Evolutionary conservation across 2,797 vertebrate genomes (phyloP), one percentile per base, ranked within the genome.

Genomic region (Clamator glandarius): DNA sequence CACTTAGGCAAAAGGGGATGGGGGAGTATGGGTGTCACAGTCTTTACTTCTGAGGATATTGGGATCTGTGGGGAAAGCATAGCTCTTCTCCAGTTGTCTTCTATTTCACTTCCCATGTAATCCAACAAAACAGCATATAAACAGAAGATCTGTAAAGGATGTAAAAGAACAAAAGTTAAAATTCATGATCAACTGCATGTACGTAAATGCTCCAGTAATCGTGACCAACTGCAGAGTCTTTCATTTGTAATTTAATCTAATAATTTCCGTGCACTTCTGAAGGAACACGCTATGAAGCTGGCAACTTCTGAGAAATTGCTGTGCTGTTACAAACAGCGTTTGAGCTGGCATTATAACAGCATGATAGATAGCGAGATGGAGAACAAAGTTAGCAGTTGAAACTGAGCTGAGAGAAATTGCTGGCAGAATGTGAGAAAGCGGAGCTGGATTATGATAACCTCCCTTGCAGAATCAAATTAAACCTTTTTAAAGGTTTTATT

Each of bases 191-290:
- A 95, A 35, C 90, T 58, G 82, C 79, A 78, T 88, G 51, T 91
- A 50, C 68, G 50, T 87, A 91, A 96, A 94, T 75, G 93, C 87
- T 88, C 70, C 66, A n/a, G 96, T 95, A 83, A 91, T 92, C 94
- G 93, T 81, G 81, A 92, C 96, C 95, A 62, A 89, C 97, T 81
- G 95, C 80, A 51, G 96, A 91, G 96, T 62, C 96, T 97, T 97
- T 97, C 90, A 94, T 96, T 97, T 96, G 96, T 97, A 97, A 97
- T 95, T 97, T 97, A 97, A 97, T 97, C 95, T 97, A 96, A 98
- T 97, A 97, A 97, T 98, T 98, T 97, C 93, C 73, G 51, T 96
- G 92, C 74, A 91, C 94, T 97, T 97, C 95, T 94, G 57, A 97
- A 96, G 93, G 92, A 94, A 54, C 96, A 51, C 70, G 8, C 94